phyloP scores from a whole-genome alignment of 2,888 invertebrate genomes.

The Melitaea athalia region DNA sequence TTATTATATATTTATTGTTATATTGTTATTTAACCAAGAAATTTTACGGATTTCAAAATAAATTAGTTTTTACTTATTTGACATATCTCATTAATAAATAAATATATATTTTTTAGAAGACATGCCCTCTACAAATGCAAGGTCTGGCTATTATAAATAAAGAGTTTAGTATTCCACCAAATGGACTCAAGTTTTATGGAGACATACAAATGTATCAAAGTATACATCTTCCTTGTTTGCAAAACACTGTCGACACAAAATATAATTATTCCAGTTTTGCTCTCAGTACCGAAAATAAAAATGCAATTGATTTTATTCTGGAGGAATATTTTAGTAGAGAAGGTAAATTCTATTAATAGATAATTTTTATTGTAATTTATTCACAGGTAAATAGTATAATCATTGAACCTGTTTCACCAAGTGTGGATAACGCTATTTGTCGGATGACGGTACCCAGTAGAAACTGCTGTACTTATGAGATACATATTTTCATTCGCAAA shows the following conservation, averaged over 20 bases:
- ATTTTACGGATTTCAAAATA: not conserved
- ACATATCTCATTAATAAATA: not conserved
- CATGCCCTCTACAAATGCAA: slow-evolving; percentile 82
- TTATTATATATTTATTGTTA: not conserved
- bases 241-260: slow-evolving; percentile 73
- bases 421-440: no score
- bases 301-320: slow-evolving; percentile 80
- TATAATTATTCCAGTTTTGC: slow-evolving; percentile 82
- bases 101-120: slow-evolving; percentile 57
- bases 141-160: slow-evolving; percentile 73
- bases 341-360: slow-evolving; percentile 64
- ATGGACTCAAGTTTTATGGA: slow-evolving; percentile 66
- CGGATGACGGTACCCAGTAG: no score
- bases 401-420: no score
- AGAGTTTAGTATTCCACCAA: slow-evolving; percentile 63
- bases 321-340: slow-evolving; percentile 82
- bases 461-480: no score
- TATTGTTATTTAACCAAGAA: not conserved
- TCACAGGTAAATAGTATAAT: no score
- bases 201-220: slow-evolving; percentile 76
- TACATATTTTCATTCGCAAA: no score
- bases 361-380: not conserved
- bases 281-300: slow-evolving; percentile 53
- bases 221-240: slow-evolving; percentile 72
- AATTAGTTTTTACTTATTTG: not conserved